Base-by-base conservation (phyloP, 2,888 invertebrate species). In the Nymphalis c-album region DNA sequence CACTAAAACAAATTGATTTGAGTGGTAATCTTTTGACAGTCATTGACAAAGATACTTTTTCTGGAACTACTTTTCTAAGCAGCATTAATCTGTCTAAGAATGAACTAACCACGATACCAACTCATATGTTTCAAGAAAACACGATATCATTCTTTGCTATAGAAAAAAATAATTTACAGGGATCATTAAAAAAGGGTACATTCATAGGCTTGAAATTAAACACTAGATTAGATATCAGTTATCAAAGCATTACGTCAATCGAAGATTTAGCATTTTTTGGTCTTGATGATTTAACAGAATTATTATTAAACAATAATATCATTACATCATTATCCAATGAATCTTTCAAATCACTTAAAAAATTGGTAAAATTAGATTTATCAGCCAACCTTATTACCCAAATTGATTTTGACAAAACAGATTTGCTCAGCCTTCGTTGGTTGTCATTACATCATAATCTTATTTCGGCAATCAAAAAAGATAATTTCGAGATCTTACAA, bases 201-300 rank as follows among this genome's bases (percentile, higher is more conserved):
- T 88, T 90, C 75, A 82, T 85, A 61, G 89, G 89, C 2, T 70
- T 90, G 17, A 70, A 68, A 35, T 50, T 69, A 51, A 77, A 84
- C 5, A 69, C 63, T 26, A 69, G 74, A 35, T 67, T 90, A 64
- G 81, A 85, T 75, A 73, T 90, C 51, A 83, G 83, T 62, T 71
- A 77, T 59, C 88, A 89, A 73, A 64, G 72, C 46, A 47, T 90
- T 6, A 75, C 76, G 17, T 71, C 75, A 47, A 70, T 90, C 51
- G 81, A 82, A 69, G 82, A 89, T 70, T 84, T 77, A 67, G 82
- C 87, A 10, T 89, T 90, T 70, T 69, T 75, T 40, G 84, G 86
- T 6, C 71, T 88, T 5, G 68, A 69, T 8, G 75, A 71, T 17
- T 63, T 89, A 7, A 65, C 72, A 13, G 72, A 67, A 3, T 76